phyloP scores from a whole-genome alignment of 2,888 invertebrate genomes.

The Thysanoteuthis rhombus region DNA sequence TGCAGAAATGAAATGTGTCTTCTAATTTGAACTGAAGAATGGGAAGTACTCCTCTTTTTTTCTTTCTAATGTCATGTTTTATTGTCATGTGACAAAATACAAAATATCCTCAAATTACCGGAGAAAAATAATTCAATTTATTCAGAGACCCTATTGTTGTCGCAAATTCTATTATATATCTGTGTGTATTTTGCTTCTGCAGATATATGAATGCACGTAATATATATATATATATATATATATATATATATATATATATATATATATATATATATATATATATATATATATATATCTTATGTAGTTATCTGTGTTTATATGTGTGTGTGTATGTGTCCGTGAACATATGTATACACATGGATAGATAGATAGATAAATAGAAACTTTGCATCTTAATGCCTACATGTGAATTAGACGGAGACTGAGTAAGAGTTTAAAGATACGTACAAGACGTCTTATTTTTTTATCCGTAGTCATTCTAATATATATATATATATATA shows the following conservation, averaged over 20 bases:
- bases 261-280: constrained; percentile 17
- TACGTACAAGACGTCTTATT: too few relatives aligned
- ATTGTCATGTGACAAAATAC: not conserved
- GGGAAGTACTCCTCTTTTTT: not conserved
- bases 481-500: too few relatives aligned
- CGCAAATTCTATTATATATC: not conserved
- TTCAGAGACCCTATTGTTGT: not conserved
- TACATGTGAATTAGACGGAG: too few relatives aligned
- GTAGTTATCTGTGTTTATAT: not conserved
- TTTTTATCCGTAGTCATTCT: too few relatives aligned
- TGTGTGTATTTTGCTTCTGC: not conserved
- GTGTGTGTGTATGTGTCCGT: not conserved
- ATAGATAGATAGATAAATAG: not conserved
- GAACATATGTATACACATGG: not conserved
- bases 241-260: constrained; percentile 17
- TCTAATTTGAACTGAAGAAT: not conserved
- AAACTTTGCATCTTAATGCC: not conserved
- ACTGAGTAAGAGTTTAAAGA: too few relatives aligned
- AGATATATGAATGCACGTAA: not conserved
- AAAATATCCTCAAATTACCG: not conserved
- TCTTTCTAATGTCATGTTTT: not conserved
- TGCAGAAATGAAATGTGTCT: not conserved
- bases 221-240: constrained; percentile 17
- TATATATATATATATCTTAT: not conserved
- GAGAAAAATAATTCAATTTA: not conserved